phyloP scores from a whole-genome alignment of 2,113 vertebrate genomes.

The Charina bottae region DNA sequence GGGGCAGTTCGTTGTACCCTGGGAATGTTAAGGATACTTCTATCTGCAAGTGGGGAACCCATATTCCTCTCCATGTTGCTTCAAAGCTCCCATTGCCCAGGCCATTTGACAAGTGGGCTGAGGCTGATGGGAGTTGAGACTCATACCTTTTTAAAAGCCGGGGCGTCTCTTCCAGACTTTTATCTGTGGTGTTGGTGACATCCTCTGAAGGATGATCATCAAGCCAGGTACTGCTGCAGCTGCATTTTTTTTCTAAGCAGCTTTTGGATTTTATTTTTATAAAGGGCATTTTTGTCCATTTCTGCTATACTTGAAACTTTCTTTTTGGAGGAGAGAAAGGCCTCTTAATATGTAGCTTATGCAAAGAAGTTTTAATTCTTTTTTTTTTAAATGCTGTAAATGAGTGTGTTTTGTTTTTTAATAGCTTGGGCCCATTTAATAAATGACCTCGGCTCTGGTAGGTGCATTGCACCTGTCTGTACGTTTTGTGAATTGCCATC shows the following conservation, averaged over 20 bases:
- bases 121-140: neutral
- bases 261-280: constrained; percentile 62
- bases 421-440: constrained; percentile 51
- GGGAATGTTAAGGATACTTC: neutral
- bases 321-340: constrained; percentile 50
- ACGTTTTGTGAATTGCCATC: constrained; percentile 74
- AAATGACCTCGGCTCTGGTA: constrained; percentile 50
- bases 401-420: constrained; percentile 57
- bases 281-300: constrained; percentile 67
- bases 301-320: constrained; percentile 74
- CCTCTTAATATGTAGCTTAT: constrained; percentile 70
- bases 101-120: neutral
- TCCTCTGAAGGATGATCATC: constrained; percentile 39
- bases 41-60: neutral
- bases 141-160: neutral
- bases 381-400: constrained; percentile 66
- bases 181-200: constrained; percentile 52
- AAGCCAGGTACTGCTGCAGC: constrained; percentile 72
- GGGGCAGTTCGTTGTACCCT: neutral
- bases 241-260: constrained; percentile 55
- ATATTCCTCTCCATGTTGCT: neutral
- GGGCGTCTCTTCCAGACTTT: constrained; percentile 51
- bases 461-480: constrained; percentile 70
- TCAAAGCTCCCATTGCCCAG: neutral
- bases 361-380: constrained; percentile 70